A percentile compares a stretch with the other conserved stretches of the same genome.
Conservation (phyloP, 2,888 invertebrate genomes). For the Cantharis nigra region DNA sequence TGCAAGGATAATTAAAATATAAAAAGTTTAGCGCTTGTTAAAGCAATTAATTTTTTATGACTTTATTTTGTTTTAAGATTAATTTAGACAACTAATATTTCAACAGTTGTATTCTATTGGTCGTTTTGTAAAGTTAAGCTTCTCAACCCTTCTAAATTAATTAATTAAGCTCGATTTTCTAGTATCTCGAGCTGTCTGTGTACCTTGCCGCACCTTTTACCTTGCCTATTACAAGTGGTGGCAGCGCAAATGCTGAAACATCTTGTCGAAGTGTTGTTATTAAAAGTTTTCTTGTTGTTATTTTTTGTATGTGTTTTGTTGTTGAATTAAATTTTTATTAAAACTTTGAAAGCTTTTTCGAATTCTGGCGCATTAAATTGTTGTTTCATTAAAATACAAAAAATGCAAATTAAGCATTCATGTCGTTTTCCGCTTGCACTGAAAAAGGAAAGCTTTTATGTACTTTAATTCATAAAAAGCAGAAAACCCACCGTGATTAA, state of each 20-base stretch:
- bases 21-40: neutral
- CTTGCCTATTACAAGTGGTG: neutral
- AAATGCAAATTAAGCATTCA: slow-evolving; percentile 18
- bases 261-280: neutral
- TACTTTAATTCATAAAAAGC: slow-evolving; percentile 15
- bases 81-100: slow-evolving; percentile 4
- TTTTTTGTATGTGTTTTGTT: neutral
- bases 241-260: neutral
- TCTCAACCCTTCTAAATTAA: neutral
- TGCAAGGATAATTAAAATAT: neutral
- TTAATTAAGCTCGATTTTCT: neutral
- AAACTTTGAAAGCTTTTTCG: neutral
- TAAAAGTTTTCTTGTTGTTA: neutral
- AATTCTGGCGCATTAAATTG: neutral
- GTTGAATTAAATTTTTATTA: neutral
- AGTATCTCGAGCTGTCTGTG: neutral
- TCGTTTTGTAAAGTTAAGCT: slow-evolving; percentile 4
- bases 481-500: slow-evolving; percentile 14
- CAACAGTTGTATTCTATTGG: neutral
- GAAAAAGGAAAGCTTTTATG: slow-evolving; percentile 18
- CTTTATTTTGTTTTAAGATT: neutral
- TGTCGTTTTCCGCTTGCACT: slow-evolving; percentile 13
- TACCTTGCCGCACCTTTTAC: neutral
- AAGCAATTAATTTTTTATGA: neutral
- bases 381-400: slow-evolving; percentile 8